Conservation (phyloP, 1,140 invertebrate genomes). For the Drosophila pseudoananassae region DNA sequence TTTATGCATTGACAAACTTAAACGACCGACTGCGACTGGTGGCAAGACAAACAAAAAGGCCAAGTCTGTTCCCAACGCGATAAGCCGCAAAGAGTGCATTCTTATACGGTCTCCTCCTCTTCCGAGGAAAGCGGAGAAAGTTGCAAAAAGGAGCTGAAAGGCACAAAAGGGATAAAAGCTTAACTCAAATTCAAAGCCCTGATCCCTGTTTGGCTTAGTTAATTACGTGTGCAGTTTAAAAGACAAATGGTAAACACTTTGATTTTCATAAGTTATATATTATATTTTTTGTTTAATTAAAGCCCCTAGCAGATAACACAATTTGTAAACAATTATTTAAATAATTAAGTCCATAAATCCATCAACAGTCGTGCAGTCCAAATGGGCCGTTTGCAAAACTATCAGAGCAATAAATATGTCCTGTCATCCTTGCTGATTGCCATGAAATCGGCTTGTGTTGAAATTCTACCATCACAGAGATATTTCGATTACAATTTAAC, state of each 20-base stretch:
- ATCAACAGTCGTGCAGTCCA: conserved; percentile 11
- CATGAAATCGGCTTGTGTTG: conserved; percentile 43
- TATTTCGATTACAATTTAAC: conserved; percentile 42
- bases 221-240: not conserved
- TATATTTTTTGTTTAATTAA: not conserved
- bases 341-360: conserved; percentile 31
- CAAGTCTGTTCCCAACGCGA: conserved; percentile 50
- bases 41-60: conserved; percentile 44
- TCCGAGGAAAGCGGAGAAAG: not conserved
- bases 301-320: not conserved
- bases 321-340: conserved; percentile 1
- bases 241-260: not conserved
- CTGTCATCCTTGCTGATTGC: conserved; percentile 16
- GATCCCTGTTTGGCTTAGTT: conserved; percentile 3
- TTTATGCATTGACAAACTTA: conserved; percentile 80
- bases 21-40: conserved; percentile 19
- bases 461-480: conserved; percentile 32
- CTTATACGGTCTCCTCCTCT: conserved; percentile 17
- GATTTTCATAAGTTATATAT: not conserved
- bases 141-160: conserved; percentile 16
- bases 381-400: conserved; percentile 28
- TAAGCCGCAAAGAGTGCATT: conserved; percentile 44
- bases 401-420: conserved; percentile 33
- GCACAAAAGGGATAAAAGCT: conserved; percentile 4
- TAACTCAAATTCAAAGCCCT: not conserved